These are phyloP conservation scores for Molossus molossus DNA, from an alignment of 2,797 vertebrate species.

Conservation along the genomic window DNA sequence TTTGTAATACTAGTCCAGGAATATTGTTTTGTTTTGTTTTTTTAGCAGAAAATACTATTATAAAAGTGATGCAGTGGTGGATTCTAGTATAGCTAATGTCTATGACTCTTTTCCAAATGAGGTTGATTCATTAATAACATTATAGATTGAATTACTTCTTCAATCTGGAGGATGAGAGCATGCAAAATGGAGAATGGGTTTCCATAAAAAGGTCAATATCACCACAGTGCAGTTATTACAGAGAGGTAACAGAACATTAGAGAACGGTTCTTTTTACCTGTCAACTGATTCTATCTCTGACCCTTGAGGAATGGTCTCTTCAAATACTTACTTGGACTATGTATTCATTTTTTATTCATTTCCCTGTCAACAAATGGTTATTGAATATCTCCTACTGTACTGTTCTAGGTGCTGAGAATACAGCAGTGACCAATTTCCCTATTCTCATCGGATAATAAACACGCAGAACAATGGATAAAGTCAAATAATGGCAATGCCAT, in stretches of 20 bases:
- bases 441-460: neutral
- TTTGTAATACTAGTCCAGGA: neutral
- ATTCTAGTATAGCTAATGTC: neutral
- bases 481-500: neutral
- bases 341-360: neutral
- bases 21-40: constrained; percentile 73
- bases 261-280: neutral
- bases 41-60: constrained; percentile 42
- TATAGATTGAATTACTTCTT: neutral
- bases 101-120: constrained; percentile 53
- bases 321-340: constrained; percentile 23
- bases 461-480: neutral
- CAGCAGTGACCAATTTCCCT: neutral
- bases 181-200: neutral
- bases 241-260: neutral
- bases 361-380: neutral
- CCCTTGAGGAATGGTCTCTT: neutral
- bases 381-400: neutral
- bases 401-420: neutral
- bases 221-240: neutral
- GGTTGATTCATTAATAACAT: constrained; percentile 50
- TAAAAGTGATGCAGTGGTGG: neutral
- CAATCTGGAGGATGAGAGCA: neutral
- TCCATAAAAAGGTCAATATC: neutral
- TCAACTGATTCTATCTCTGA: neutral